Percentiles rank a stretch among this genome's conserved stretches.
Evolutionary conservation across 2,888 invertebrate genomes (phyloP).

Genomic region (Baccha elongata): DNA sequence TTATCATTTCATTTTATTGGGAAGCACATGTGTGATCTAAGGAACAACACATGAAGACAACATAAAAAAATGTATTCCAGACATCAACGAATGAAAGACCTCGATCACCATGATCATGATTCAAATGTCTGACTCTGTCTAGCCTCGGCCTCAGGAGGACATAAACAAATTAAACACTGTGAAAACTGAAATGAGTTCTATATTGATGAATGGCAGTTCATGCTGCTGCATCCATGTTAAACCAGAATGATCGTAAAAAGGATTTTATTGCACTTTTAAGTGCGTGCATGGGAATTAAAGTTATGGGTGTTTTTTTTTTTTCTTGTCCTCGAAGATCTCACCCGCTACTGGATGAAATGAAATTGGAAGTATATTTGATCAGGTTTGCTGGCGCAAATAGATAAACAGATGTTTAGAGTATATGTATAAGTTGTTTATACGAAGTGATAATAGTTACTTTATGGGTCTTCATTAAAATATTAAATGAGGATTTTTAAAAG

Average conservation of each 20-base stretch:
- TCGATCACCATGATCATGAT: slow-evolving; percentile 37
- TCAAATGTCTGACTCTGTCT: slow-evolving; percentile 64
- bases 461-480: slow-evolving; percentile 14
- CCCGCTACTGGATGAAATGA: slow-evolving; percentile 18
- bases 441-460: slow-evolving; percentile 66
- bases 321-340: slow-evolving; percentile 15
- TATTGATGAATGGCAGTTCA: slow-evolving; percentile 60
- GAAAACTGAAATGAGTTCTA: slow-evolving; percentile 41
- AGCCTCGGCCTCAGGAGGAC: slow-evolving; percentile 57
- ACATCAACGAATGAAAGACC: slow-evolving; percentile 40
- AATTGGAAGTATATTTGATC: slow-evolving; percentile 54
- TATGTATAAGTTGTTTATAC: slow-evolving; percentile 59
- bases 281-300: slow-evolving; percentile 64
- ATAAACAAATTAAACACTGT: slow-evolving; percentile 51
- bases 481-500: background rate
- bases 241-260: slow-evolving; percentile 69
- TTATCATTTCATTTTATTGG: slow-evolving; percentile 37
- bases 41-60: slow-evolving; percentile 15
- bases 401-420: slow-evolving; percentile 58
- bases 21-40: slow-evolving; percentile 41
- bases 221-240: slow-evolving; percentile 53
- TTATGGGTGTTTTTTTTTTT: slow-evolving; percentile 18
- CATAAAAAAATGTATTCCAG: slow-evolving; percentile 20
- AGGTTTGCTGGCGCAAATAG: slow-evolving; percentile 60
- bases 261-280: slow-evolving; percentile 72